Evolutionary conservation across 2,888 invertebrate species (phyloP).

Genomic region (Loripinus fragilis): DNA sequence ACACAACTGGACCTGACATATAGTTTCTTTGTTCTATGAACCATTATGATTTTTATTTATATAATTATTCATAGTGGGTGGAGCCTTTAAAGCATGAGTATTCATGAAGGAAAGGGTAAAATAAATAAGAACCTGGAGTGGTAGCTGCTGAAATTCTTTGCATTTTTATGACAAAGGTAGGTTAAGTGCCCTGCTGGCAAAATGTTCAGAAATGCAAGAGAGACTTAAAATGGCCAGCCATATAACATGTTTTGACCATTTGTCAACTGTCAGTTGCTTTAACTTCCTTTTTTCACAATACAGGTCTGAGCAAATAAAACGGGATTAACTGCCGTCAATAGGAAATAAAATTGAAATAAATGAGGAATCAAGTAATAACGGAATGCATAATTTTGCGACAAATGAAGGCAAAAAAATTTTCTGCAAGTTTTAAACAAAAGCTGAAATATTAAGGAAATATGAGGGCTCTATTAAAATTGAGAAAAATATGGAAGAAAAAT

Average conservation of each 20-base stretch:
- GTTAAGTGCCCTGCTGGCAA: too few species aligned
- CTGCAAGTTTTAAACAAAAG: background rate
- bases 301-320: constrained; percentile 7
- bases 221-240: background rate
- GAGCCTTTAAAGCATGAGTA: too few species aligned
- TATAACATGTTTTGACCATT: constrained; percentile 10
- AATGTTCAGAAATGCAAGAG: too few species aligned
- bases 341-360: constrained; percentile 18
- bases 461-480: background rate
- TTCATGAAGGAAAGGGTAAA: too few species aligned
- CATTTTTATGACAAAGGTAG: too few species aligned
- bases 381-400: background rate
- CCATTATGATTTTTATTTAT: too few species aligned
- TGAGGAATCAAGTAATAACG: background rate
- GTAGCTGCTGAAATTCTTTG: too few species aligned
- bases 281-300: background rate
- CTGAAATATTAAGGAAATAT: background rate
- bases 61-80: too few species aligned
- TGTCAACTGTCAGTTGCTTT: background rate
- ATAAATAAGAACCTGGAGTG: too few species aligned
- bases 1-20: too few species aligned
- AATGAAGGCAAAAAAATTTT: too few species aligned
- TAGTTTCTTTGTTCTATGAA: too few species aligned
- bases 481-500: background rate
- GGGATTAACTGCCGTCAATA: background rate